Conservation (phyloP, 2,797 vertebrate species). For the Choloepus didactylus region DNA sequence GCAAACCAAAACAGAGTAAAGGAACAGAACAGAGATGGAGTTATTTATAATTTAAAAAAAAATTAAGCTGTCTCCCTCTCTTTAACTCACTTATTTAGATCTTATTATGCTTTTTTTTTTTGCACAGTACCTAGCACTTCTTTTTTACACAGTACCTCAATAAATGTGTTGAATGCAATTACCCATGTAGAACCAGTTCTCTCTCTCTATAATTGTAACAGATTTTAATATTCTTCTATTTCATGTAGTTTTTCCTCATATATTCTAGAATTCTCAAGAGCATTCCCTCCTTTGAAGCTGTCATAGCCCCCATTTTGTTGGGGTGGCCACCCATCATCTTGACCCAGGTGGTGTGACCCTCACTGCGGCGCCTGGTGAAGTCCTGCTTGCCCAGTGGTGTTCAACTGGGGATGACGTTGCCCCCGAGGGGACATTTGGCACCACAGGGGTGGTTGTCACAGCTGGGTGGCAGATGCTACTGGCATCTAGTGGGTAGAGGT, state of each 20-base stretch:
- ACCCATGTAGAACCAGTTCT: neutral
- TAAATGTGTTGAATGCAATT: neutral
- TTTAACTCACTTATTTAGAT: neutral
- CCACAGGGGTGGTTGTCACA: neutral
- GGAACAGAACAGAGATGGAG: neutral
- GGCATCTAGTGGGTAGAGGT: neutral
- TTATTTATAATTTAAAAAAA: neutral
- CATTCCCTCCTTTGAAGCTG: neutral
- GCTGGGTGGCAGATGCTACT: neutral
- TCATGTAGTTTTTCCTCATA: neutral
- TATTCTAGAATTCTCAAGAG: conserved; percentile 4
- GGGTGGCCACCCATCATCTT: neutral
- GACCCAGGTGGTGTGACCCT: neutral
- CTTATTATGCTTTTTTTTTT: neutral
- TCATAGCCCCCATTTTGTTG: neutral
- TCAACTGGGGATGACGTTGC: neutral
- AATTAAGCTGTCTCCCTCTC: neutral
- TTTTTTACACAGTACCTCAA: neutral
- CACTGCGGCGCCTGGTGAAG: neutral
- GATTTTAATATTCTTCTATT: conserved; percentile 30
- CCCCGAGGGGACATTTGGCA: neutral
- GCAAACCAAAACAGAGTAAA: neutral
- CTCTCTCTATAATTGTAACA: neutral
- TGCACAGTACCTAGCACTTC: neutral
- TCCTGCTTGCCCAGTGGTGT: neutral